Base-by-base conservation (phyloP, 2,113 vertebrate genomes). In the Amazona guildingii region DNA sequence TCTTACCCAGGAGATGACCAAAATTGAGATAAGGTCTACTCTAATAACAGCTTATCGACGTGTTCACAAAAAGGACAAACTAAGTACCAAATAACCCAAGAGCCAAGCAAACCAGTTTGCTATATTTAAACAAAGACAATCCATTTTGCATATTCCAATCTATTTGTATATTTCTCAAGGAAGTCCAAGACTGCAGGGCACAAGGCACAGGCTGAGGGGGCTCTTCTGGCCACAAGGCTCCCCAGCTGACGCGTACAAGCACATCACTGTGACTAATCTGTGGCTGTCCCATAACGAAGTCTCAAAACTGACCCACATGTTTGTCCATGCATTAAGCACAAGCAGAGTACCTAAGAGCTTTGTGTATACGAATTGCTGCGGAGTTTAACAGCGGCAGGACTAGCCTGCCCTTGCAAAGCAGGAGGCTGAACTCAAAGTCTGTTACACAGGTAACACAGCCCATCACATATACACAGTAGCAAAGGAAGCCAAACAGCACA, bases 301-400 rank as follows among this genome's bases (percentile, higher is more conserved):
- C 74, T 48, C 62, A 72, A n/a, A 91, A 43, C 17, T 24, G 44
- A 59, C 24, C 51, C 9, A 8, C 2, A 7, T 3, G 11, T 44
- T 1, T 44, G 10, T 1, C 17, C 0, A 1, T 21, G 41, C 18
- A 27, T 6, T 10, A 61, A 57, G 48, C 17, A 2, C 9, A 23
- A 24, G 59, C 41, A 52, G 25, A 43, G 13, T 13, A 66, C 1
- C 0, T 0, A 31, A 52, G 39, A 49, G 51, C 46, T 61, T 6
- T 6, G 25, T 37, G n/a, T 9, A 29, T 0, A 2, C 1, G 8
- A 86, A 46, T 2, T 11, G 23, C 61, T 29, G 28, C 0, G 0
- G 25, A 59, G 35, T 75, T 84, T 11, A 64, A 63, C 21, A 81
- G 64, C 25, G 33, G 78, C 74, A 93, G 48, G 17, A 73, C 27